Conservation (phyloP, 2,113 vertebrate genomes). For the Oryzias melastigma region DNA sequence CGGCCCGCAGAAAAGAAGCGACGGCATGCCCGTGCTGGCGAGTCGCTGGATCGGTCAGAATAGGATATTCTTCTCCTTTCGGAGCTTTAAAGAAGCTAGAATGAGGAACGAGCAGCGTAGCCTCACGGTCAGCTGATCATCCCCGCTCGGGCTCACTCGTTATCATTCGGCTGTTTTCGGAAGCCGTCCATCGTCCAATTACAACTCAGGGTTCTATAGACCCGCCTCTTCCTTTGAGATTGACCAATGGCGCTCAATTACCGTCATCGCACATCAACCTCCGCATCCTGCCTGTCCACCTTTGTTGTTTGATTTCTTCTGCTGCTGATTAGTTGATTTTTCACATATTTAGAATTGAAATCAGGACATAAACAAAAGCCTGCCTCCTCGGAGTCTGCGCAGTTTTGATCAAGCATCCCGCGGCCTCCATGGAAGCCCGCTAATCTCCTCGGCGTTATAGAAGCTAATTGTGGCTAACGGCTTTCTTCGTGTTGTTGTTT, state of each 20-base stretch:
- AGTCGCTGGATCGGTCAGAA: not conserved
- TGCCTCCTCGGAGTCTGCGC: not conserved
- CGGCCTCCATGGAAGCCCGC: constrained; percentile 31
- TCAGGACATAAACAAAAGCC: rapidly evolving
- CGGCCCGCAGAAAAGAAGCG: constrained; percentile 89
- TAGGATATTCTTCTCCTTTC: not conserved
- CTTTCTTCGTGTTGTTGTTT: constrained; percentile 11
- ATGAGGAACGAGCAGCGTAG: constrained; percentile 8
- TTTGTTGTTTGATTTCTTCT: constrained; percentile 38
- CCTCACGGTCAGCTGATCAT: constrained; percentile 53
- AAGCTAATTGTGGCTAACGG: constrained; percentile 51
- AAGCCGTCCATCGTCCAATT: constrained; percentile 28
- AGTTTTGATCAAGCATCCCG: rapidly evolving
- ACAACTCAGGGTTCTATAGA: rapidly evolving
- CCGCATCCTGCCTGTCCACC: constrained; percentile 15
- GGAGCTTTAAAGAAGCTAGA: constrained; percentile 1
- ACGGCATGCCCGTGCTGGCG: constrained; percentile 73
- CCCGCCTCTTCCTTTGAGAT: constrained; percentile 34
- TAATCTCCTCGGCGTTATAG: constrained; percentile 6
- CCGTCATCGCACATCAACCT: constrained; percentile 30
- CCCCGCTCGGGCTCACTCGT: constrained; percentile 38
- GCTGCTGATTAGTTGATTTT: constrained; percentile 11
- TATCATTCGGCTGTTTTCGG: not conserved
- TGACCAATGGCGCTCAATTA: constrained; percentile 47
- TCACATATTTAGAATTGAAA: not conserved